phyloP scores from a whole-genome alignment of 2,113 vertebrate genomes.

The Stigmatopora argus region DNA sequence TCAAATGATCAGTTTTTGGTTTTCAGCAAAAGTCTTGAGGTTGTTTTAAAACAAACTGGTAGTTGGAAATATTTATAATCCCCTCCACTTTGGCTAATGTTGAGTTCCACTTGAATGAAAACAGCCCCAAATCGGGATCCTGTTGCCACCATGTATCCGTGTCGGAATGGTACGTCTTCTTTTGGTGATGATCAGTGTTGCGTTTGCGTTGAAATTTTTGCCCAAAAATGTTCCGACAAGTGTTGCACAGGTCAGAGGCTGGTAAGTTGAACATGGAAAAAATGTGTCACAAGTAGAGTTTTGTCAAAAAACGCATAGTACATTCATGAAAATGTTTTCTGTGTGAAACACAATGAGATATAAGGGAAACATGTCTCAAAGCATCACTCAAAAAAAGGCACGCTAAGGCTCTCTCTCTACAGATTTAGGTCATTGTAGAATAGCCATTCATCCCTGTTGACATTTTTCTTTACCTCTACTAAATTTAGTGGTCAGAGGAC shows the following conservation, averaged over 20 bases:
- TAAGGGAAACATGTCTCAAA: constrained; percentile 40
- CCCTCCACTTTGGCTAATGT: background rate
- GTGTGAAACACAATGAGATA: constrained; percentile 1
- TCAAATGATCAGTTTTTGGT: no score
- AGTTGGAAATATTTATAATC: background rate
- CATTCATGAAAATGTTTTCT: background rate
- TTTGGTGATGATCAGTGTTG: background rate
- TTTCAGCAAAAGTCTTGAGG: background rate
- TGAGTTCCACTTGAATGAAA: background rate
- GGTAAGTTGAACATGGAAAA: background rate
- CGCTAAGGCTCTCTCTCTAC: constrained; percentile 6
- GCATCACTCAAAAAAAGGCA: constrained; percentile 15
- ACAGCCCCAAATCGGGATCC: background rate
- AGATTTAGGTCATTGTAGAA: constrained; percentile 51
- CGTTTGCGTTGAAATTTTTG: background rate
- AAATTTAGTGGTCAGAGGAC: constrained; percentile 15
- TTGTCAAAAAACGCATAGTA: background rate
- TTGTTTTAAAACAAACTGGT: background rate
- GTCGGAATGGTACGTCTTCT: background rate
- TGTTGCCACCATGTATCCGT: background rate
- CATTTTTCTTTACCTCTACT: constrained; percentile 19
- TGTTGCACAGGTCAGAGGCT: background rate
- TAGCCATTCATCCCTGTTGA: constrained; percentile 29
- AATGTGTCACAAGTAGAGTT: background rate
- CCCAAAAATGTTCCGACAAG: background rate